Evolutionary conservation across 1,140 invertebrate genomes (phyloP).

Genomic region (Drosophila lini): DNA sequence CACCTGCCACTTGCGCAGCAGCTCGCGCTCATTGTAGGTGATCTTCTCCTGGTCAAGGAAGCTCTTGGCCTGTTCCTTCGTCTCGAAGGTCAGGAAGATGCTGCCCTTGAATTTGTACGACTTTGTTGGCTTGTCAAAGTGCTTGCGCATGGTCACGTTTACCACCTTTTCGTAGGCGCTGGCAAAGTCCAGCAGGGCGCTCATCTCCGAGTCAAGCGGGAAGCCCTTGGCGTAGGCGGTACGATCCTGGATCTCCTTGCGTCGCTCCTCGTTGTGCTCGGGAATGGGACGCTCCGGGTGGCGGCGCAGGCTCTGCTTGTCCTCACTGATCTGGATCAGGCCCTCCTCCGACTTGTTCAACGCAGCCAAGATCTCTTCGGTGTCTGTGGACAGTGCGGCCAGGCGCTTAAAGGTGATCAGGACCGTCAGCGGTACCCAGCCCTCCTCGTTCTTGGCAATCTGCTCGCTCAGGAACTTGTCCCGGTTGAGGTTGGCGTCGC

Average conservation of each 20-base stretch:
- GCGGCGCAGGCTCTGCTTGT: conserved; percentile 92
- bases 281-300: conserved; percentile 91
- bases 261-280: conserved; percentile 92
- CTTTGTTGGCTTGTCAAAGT: conserved; percentile 88
- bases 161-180: conserved; percentile 89
- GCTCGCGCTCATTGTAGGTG: conserved; percentile 90
- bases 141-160: conserved; percentile 91
- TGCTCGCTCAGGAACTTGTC: conserved; percentile 96
- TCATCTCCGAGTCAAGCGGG: conserved; percentile 88
- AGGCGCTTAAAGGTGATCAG: conserved; percentile 96
- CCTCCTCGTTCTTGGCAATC: conserved; percentile 91
- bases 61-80: conserved; percentile 89
- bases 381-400: conserved; percentile 89
- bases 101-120: conserved; percentile 93
- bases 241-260: conserved; percentile 90
- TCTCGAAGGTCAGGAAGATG: conserved; percentile 93
- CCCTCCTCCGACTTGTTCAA: conserved; percentile 90
- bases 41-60: conserved; percentile 85
- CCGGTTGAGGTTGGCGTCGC: conserved; percentile 94
- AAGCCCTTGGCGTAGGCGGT: conserved; percentile 97
- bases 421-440: conserved; percentile 94
- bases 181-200: conserved; percentile 91
- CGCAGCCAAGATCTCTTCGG: conserved; percentile 89
- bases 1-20: conserved; percentile 90
- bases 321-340: conserved; percentile 92